These are phyloP conservation scores for Corydoras maculifer DNA, from an alignment of 2,113 vertebrate species.

Conservation along the genomic window DNA sequence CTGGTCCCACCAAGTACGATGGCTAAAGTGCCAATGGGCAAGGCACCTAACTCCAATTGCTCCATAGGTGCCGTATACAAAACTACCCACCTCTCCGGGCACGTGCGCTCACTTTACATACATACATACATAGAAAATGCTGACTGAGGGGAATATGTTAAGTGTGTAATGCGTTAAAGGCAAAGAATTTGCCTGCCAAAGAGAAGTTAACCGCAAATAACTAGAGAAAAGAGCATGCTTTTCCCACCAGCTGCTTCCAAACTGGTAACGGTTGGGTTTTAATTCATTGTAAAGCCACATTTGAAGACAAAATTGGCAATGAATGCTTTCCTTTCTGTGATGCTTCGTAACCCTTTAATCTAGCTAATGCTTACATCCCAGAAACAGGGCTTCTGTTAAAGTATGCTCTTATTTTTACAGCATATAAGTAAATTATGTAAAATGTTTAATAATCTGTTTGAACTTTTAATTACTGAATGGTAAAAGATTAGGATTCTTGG, in stretches of 20 bases:
- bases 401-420: too few species aligned
- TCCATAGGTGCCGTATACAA: too few species aligned
- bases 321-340: conserved; percentile 17
- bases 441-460: too few species aligned
- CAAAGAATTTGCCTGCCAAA: conserved; percentile 54
- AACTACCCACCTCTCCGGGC: too few species aligned
- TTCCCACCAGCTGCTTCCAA: conserved; percentile 28
- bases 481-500: too few species aligned
- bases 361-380: conserved; percentile 7
- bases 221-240: conserved; percentile 10
- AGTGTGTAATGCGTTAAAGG: conserved; percentile 56
- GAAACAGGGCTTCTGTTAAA: neutral
- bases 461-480: too few species aligned
- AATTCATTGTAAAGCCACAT: conserved; percentile 24
- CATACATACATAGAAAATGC: conserved; percentile 29
- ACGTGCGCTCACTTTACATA: too few species aligned
- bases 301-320: conserved; percentile 2
- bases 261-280: conserved; percentile 8
- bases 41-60: too few species aligned
- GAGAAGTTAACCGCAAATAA: conserved; percentile 50
- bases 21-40: too few species aligned
- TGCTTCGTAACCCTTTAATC: conserved; percentile 9
- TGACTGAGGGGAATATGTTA: conserved; percentile 55
- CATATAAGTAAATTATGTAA: too few species aligned
- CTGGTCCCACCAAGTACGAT: too few species aligned